phyloP scores from a whole-genome alignment of 2,113 vertebrate species.

The Telmatochromis brichardi region DNA sequence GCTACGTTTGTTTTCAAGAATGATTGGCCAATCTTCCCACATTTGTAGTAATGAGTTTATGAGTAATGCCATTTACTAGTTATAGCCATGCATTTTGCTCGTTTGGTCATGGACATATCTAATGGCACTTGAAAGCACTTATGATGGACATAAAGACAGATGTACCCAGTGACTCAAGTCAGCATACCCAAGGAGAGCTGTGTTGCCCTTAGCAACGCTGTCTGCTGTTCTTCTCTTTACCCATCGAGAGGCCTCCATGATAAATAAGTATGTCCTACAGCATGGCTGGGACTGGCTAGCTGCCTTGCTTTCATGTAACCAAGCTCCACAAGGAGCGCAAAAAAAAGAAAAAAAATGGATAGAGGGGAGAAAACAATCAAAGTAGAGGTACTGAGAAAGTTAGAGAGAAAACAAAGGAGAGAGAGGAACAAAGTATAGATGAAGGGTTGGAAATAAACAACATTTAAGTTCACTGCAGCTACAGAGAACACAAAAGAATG shows the following conservation, averaged over 20 bases:
- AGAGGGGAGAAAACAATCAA: not conserved
- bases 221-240: slow-evolving; percentile 14
- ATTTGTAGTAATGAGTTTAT: not conserved
- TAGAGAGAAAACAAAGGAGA: not conserved
- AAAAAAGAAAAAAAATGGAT: not conserved
- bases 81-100: not conserved
- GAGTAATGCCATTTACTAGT: not conserved
- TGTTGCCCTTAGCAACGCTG: slow-evolving; percentile 48
- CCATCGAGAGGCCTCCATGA: slow-evolving; percentile 38
- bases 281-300: not conserved
- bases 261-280: slow-evolving; percentile 50
- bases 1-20: not conserved
- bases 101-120: not conserved
- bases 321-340: not conserved
- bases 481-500: slow-evolving; percentile 24
- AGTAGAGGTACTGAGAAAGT: slow-evolving; percentile 1
- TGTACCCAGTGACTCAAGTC: slow-evolving; percentile 15
- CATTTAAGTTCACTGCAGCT: not conserved
- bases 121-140: slow-evolving; percentile 35
- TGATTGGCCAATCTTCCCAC: not conserved
- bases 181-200: not conserved
- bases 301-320: slow-evolving; percentile 22
- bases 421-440: not conserved
- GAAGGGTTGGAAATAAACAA: slow-evolving; percentile 14
- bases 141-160: slow-evolving; percentile 27